phyloP scores from a whole-genome alignment of 2,888 invertebrate species.

The Branchipolynoe longqiensis region DNA sequence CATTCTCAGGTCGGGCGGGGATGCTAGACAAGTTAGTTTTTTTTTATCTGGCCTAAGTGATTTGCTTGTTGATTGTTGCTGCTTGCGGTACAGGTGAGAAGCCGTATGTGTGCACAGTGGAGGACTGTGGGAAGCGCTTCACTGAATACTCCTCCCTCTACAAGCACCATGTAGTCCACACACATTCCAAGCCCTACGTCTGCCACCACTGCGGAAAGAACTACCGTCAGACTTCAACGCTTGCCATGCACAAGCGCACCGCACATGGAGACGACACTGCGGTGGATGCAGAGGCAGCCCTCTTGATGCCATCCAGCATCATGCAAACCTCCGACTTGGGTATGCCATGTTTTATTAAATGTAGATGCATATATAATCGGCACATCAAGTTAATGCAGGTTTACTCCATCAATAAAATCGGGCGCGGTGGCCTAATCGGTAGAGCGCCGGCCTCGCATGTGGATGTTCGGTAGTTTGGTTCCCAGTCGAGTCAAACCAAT shows the following conservation, averaged over 20 bases:
- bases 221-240: slow-evolving; percentile 85
- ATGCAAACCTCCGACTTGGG: not conserved
- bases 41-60: no score
- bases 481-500: no score
- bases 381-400: no score
- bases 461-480: no score
- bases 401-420: no score
- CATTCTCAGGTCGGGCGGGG: no score
- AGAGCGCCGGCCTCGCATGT: no score
- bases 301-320: slow-evolving; percentile 3
- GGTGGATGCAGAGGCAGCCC: slow-evolving; percentile 2
- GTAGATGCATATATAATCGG: no score
- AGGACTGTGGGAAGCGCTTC: slow-evolving; percentile 86
- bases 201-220: slow-evolving; percentile 85
- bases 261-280: slow-evolving; percentile 83
- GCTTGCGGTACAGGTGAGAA: slow-evolving; percentile 84
- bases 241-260: slow-evolving; percentile 85
- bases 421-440: no score
- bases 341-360: no score
- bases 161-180: slow-evolving; percentile 86
- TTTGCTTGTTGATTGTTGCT: not conserved
- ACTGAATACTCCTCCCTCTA: slow-evolving; percentile 88
- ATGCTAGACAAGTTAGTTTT: no score
- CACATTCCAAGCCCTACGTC: slow-evolving; percentile 84
- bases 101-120: slow-evolving; percentile 86